Conservation (phyloP, 1,140 invertebrate species). For the Macrosteles quadrilineatus region DNA sequence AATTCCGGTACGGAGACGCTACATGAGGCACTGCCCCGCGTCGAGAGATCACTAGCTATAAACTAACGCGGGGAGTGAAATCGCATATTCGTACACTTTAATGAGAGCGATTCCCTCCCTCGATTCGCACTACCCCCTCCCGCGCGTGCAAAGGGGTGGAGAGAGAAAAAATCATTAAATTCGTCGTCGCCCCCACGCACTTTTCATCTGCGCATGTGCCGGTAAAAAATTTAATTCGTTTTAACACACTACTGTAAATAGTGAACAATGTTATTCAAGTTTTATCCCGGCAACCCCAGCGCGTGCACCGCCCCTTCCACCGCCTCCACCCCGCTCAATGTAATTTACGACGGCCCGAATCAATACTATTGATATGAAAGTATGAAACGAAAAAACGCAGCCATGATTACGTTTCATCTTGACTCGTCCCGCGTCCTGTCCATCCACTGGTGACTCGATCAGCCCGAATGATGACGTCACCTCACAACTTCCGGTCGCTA, state of each 20-base stretch:
- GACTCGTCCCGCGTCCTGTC: too few species aligned
- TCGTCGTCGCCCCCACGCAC: conserved; percentile 42
- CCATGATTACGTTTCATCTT: conserved; percentile 26
- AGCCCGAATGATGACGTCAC: not conserved
- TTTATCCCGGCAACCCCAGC: conserved; percentile 34
- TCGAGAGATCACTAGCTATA: conserved; percentile 42
- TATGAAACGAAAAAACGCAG: conserved; percentile 27
- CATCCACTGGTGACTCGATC: too few species aligned
- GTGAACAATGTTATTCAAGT: conserved; percentile 47
- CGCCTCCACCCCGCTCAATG: conserved; percentile 34
- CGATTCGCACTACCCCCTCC: conserved; percentile 34
- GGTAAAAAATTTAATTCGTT: conserved; percentile 48
- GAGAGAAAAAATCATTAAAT: conserved; percentile 48
- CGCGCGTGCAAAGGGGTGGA: conserved; percentile 38
- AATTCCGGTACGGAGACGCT: conserved; percentile 6
- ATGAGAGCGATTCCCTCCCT: conserved; percentile 44
- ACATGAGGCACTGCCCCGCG: conserved; percentile 31
- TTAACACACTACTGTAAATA: conserved; percentile 48
- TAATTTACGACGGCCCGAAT: conserved; percentile 33
- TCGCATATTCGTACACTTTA: conserved; percentile 48
- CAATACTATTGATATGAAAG: conserved; percentile 36
- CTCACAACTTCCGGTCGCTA: conserved; percentile 15
- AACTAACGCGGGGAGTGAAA: conserved; percentile 45
- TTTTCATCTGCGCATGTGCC: conserved; percentile 44
- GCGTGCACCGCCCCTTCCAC: conserved; percentile 23